Evolutionary conservation across 2,113 vertebrate species (phyloP).

Genomic region (Chascanopsetta lugubris): DNA sequence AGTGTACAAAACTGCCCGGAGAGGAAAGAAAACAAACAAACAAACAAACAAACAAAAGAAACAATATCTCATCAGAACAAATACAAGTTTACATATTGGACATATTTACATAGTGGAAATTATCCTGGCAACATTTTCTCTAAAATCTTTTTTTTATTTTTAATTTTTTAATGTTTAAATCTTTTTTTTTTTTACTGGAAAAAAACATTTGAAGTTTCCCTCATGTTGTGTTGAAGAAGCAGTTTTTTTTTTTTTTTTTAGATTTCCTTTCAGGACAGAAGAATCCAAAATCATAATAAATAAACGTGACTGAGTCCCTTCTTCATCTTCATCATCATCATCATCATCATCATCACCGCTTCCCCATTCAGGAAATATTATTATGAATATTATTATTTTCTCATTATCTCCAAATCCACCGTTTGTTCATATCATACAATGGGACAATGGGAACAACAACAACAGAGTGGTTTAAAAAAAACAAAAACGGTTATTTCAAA

Average conservation of each 20-base stretch:
- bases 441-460: conserved; percentile 58
- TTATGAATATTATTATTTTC: conserved; percentile 27
- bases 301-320: conserved; percentile 73
- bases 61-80: conserved; percentile 84
- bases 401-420: conserved; percentile 56
- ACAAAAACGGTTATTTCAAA: conserved; percentile 28
- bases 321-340: no score
- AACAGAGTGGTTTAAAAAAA: conserved; percentile 44
- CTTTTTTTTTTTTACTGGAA: conserved; percentile 66
- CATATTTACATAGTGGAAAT: conserved; percentile 93
- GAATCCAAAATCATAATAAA: conserved; percentile 75
- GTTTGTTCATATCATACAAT: conserved; percentile 66
- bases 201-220: conserved; percentile 68
- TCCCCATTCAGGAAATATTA: conserved; percentile 36
- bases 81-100: conserved; percentile 93
- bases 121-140: conserved; percentile 85
- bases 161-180: conserved; percentile 17
- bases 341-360: no score
- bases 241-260: conserved; percentile 71
- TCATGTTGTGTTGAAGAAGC: conserved; percentile 70
- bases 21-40: conserved; percentile 81
- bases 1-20: conserved; percentile 92
- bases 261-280: conserved; percentile 70
- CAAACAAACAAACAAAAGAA: conserved; percentile 78
- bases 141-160: conserved; percentile 79